Percentiles rank a stretch among this genome's conserved stretches.
Evolutionary conservation across 2,888 invertebrate genomes (phyloP).

Genomic region (Tipula unca): DNA sequence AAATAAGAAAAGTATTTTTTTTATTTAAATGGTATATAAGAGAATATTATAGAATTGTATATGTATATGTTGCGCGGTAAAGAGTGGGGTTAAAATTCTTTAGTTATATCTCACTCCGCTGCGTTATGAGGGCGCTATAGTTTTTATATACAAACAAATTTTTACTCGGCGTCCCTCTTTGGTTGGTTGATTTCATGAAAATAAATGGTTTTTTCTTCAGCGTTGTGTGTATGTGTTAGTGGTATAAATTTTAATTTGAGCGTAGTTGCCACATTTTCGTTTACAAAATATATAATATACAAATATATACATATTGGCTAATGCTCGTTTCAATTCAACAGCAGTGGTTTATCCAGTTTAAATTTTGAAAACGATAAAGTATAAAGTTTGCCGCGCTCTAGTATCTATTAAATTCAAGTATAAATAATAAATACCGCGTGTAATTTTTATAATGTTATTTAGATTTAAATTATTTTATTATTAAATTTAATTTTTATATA

Average conservation of each 20-base stretch:
- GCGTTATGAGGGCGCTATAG: conserved; percentile 49
- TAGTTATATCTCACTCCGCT: conserved; percentile 36
- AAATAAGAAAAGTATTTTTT: conserved; percentile 1
- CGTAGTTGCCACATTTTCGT: conserved; percentile 42
- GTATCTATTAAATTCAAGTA: conserved; percentile 25
- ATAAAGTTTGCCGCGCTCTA: conserved; percentile 28
- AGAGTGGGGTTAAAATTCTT: conserved; percentile 21
- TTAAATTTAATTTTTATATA: neutral
- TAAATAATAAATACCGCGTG: conserved; percentile 27
- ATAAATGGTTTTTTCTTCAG: conserved; percentile 25
- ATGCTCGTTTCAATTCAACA: conserved; percentile 15
- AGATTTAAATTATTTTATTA: neutral
- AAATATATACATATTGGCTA: conserved; percentile 16
- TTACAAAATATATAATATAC: conserved; percentile 15
- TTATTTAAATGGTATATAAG: neutral
- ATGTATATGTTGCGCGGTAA: neutral
- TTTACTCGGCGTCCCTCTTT: conserved; percentile 27
- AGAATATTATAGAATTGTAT: neutral
- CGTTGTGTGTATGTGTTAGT: neutral
- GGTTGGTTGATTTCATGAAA: conserved; percentile 49
- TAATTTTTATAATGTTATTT: conserved; percentile 26
- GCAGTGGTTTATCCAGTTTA: conserved; percentile 26
- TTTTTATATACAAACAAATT: conserved; percentile 27
- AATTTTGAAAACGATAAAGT: conserved; percentile 25
- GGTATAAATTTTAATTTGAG: conserved; percentile 35